Base-by-base conservation (phyloP, 2,797 vertebrate species). In the Melanotaenia maccullochi region DNA sequence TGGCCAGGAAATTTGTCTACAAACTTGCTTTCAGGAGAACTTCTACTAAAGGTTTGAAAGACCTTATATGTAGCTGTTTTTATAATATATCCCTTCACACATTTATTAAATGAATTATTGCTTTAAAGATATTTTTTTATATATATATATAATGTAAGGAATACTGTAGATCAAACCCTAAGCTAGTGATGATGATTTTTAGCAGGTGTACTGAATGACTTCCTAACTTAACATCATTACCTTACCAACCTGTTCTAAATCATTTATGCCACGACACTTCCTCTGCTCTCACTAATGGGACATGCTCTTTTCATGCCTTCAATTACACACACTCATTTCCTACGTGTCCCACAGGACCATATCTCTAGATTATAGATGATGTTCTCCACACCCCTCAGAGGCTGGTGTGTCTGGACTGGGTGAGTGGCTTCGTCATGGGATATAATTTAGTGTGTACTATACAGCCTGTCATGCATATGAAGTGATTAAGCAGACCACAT, bases 241-340 rank as follows among this genome's bases (percentile, higher is more conserved):
- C 65, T 75, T 52, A 62, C 59, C 65, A 75, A 73, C 72, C 73
- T 79, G 75, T 74, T 85, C 63, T 40, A 32, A 52, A 61, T 77
- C 76, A 68, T 84, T 72, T 75, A 68, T 60, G 64, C 70, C 71
- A 67, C 60, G 78, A 70, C 76, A 73, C 81, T 81, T 87, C 77
- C 83, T 85, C 82, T 62, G 65, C 73, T 84, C 75, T 56, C 51
- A 8, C 81, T 90, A 88, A 90, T 86, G 81, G 81, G 79, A 83
- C 68, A 35, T 80, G 64, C 76, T 81, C 73, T 78, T 81, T 79
- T 86, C 75, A 78, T 87, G 77, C 60, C 68, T 89, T 84, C 78
- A 89, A 87, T 92, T 90, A 87, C 61, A 83, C 73, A 77, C 61
- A 24, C 81, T 87, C 82, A 92, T 90, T 92, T 92, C 87, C 91